A percentile compares a stretch with the other conserved stretches of the same genome.
Conservation (phyloP, 2,888 invertebrate species). For the Volucella zonaria region DNA sequence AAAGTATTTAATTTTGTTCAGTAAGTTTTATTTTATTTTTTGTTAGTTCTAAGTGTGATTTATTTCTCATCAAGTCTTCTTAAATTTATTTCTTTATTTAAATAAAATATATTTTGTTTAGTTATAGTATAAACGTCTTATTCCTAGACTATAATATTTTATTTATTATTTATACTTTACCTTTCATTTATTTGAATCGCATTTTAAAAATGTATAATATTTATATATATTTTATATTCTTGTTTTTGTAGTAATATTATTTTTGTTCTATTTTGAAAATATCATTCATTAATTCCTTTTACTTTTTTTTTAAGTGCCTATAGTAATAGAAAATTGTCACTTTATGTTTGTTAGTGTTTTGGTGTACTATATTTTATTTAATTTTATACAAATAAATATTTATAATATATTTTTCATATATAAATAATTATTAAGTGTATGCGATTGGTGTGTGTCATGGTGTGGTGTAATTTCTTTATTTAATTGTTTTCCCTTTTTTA, state of each 20-base stretch:
- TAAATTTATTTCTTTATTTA: conserved; percentile 51
- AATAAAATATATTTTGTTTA: conserved; percentile 57
- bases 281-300: conserved; percentile 27
- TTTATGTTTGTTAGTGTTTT: conserved; percentile 58
- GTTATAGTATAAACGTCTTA: conserved; percentile 75
- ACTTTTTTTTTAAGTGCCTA: conserved; percentile 57
- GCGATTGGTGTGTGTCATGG: conserved; percentile 58
- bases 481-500: conserved; percentile 33
- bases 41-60: conserved; percentile 73
- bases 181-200: conserved; percentile 55
- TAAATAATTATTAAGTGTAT: conserved; percentile 45
- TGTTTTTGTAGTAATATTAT: conserved; percentile 45
- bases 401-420: conserved; percentile 32
- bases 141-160: conserved; percentile 59
- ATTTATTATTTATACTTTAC: conserved; percentile 72
- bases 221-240: conserved; percentile 47
- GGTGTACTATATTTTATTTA: conserved; percentile 54
- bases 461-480: conserved; percentile 40
- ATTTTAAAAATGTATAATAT: conserved; percentile 69
- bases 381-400: conserved; percentile 65
- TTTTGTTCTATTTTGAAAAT: conserved; percentile 54
- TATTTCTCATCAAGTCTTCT: conserved; percentile 69
- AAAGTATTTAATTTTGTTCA: conserved; percentile 58
- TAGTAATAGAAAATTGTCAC: conserved; percentile 67
- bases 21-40: conserved; percentile 46